These are phyloP conservation scores for Calephelis virginiensis DNA, from an alignment of 1,140 invertebrate species.

Conservation along the genomic window DNA sequence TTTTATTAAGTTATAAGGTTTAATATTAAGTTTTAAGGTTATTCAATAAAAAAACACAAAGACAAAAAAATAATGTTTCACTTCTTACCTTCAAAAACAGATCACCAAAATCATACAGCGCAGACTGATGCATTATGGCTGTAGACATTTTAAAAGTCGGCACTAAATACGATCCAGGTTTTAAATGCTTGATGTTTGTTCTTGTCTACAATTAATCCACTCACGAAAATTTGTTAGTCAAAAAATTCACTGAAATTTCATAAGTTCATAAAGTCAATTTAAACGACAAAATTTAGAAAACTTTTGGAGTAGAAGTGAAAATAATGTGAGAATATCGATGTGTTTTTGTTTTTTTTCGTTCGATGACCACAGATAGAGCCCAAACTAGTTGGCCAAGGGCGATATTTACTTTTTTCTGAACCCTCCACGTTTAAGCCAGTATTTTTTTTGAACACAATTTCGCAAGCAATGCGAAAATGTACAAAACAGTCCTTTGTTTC, in stretches of 20 bases:
- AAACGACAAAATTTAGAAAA: conserved; percentile 62
- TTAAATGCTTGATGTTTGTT: conserved; percentile 44
- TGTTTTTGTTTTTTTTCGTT: conserved; percentile 68
- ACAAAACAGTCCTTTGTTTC: conserved; percentile 77
- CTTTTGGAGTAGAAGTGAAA: conserved; percentile 47
- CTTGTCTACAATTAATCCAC: conserved; percentile 60
- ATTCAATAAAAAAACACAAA: not conserved
- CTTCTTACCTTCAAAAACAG: conserved; percentile 75
- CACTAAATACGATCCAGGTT: conserved; percentile 69
- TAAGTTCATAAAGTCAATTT: conserved; percentile 50
- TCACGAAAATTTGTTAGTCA: conserved; percentile 57
- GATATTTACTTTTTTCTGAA: conserved; percentile 51
- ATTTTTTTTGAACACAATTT: conserved; percentile 76
- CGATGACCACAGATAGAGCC: conserved; percentile 67
- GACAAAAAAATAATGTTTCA: conserved; percentile 14
- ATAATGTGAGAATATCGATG: conserved; percentile 58
- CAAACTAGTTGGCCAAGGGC: conserved; percentile 69
- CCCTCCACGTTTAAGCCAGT: conserved; percentile 59
- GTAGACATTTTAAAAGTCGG: conserved; percentile 75
- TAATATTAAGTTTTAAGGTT: not conserved
- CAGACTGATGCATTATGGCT: conserved; percentile 79
- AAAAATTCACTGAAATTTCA: conserved; percentile 68
- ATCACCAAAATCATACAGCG: conserved; percentile 77
- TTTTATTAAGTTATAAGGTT: too few relatives aligned
- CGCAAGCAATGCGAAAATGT: conserved; percentile 74